Conservation (phyloP, 2,888 invertebrate genomes). For the Pharmacophagus antenor region DNA sequence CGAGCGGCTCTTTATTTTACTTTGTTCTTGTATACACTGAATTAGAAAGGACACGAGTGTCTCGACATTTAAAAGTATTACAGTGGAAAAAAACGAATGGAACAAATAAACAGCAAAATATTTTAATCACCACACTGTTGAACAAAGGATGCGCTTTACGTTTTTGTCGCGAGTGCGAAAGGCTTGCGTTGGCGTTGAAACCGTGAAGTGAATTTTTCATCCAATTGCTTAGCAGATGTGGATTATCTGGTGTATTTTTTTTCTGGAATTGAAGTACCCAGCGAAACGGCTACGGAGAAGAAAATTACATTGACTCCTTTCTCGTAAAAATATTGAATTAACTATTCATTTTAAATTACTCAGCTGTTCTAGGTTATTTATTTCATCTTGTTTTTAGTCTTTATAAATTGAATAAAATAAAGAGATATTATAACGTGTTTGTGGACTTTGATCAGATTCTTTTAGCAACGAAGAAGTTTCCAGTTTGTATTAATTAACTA, state of each 20-base stretch:
- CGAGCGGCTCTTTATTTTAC: slow-evolving; percentile 17
- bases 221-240: slow-evolving; percentile 32
- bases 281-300: slow-evolving; percentile 7
- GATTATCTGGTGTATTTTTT: slow-evolving; percentile 24
- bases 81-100: slow-evolving; percentile 17
- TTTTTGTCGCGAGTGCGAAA: slow-evolving; percentile 17
- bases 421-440: too few relatives aligned
- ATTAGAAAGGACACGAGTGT: slow-evolving; percentile 29
- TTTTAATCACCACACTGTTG: slow-evolving; percentile 32
- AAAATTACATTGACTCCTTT: slow-evolving; percentile 11
- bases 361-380: background rate
- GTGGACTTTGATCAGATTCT: too few relatives aligned
- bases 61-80: slow-evolving; percentile 28
- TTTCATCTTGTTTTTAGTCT: background rate
- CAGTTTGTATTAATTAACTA: too few relatives aligned
- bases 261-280: slow-evolving; percentile 4
- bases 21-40: slow-evolving; percentile 23
- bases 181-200: slow-evolving; percentile 20
- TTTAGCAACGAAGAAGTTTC: too few relatives aligned
- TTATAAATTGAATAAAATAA: too few relatives aligned
- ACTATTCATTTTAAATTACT: background rate
- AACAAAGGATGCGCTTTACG: slow-evolving; percentile 24
- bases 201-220: slow-evolving; percentile 30
- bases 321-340: background rate
- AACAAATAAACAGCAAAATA: slow-evolving; percentile 27